Evolutionary conservation across 2,113 vertebrate species (phyloP).

Genomic region (Aegithalos caudatus): DNA sequence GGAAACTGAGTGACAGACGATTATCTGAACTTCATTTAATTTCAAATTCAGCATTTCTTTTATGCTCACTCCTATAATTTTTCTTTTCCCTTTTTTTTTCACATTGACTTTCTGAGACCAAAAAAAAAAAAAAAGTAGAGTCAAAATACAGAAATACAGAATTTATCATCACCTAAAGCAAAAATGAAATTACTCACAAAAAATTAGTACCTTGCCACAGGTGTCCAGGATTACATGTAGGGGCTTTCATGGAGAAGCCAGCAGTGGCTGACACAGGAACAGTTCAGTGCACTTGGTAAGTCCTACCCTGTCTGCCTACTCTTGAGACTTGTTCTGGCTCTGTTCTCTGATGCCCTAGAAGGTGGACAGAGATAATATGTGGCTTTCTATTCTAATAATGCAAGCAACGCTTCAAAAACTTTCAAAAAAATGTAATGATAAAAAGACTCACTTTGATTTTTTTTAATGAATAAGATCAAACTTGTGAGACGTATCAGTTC

Average conservation of each 20-base stretch:
- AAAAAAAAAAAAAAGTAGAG: not conserved
- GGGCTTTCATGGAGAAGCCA: not conserved
- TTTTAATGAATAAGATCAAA: not conserved
- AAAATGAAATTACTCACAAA: not conserved
- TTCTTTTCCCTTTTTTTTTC: slow-evolving; percentile 14
- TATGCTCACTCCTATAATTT: not conserved
- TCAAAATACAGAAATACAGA: not conserved
- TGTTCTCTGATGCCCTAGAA: not conserved
- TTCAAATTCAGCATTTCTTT: slow-evolving; percentile 40
- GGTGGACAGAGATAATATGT: not conserved
- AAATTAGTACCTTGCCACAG: not conserved
- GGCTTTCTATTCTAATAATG: not conserved
- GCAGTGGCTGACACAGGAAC: not conserved
- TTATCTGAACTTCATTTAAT: slow-evolving; percentile 42
- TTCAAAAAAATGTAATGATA: not conserved
- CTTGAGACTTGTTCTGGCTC: not conserved
- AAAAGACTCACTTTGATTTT: not conserved
- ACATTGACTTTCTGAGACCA: not conserved
- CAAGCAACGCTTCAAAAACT: not conserved
- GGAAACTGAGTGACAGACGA: slow-evolving; percentile 6
- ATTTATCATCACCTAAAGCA: not conserved
- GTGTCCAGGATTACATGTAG: not conserved
- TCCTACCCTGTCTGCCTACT: not conserved
- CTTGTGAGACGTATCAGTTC: not conserved
- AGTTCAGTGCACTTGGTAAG: not conserved